phyloP scores from a whole-genome alignment of 1,140 invertebrate genomes.

The Ips typographus region DNA sequence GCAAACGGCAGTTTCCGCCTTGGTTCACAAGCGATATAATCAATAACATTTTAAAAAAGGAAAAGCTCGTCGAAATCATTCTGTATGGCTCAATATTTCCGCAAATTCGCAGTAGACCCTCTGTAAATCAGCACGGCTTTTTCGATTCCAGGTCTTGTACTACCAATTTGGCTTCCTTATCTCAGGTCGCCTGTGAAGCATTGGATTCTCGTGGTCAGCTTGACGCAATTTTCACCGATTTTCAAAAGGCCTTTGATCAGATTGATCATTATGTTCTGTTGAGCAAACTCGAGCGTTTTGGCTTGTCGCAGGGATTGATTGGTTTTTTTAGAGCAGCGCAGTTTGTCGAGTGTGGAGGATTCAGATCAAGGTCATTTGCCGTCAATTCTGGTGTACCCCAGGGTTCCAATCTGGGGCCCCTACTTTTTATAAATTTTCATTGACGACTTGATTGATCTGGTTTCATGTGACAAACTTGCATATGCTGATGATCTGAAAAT shows the following conservation, averaged over 20 bases:
- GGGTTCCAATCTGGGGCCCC: background rate
- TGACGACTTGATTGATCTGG: background rate
- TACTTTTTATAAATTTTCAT: background rate
- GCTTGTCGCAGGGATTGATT: background rate
- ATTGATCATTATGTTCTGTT: conserved; percentile 7
- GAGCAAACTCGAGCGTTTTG: conserved; percentile 2
- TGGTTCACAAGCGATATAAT: no score
- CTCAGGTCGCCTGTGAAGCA: background rate
- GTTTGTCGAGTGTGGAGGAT: background rate
- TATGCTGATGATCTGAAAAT: background rate
- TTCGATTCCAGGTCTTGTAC: background rate
- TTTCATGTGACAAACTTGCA: background rate
- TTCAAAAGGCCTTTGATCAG: background rate
- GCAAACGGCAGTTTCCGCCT: no score
- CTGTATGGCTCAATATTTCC: background rate
- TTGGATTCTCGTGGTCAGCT: background rate
- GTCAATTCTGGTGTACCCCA: background rate
- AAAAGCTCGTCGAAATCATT: background rate
- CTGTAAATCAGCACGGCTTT: conserved; percentile 2
- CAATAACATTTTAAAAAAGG: no score
- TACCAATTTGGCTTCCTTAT: background rate
- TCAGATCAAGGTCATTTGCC: background rate
- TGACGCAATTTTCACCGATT: conserved; percentile 6
- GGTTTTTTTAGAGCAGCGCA: background rate
- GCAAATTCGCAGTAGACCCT: background rate